A percentile compares a stretch with the other conserved stretches of the same genome.
Conservation (phyloP, 2,113 vertebrate genomes). For the Hystrix cristata region DNA sequence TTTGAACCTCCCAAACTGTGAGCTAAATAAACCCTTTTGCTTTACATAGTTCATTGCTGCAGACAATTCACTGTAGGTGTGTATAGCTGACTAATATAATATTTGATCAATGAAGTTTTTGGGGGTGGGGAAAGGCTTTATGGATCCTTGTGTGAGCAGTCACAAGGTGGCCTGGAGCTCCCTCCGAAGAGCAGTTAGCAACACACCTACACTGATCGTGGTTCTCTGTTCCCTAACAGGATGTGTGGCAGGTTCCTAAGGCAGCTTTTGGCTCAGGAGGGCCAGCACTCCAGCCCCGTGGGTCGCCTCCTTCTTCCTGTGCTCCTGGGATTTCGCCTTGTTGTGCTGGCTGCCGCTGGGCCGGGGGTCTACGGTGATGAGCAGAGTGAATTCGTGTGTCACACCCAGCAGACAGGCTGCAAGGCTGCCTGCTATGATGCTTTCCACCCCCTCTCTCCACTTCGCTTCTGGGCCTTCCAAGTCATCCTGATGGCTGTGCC, state of each 20-base stretch:
- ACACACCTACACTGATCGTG: not conserved
- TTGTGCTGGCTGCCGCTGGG: slow-evolving; percentile 69
- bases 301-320: slow-evolving; percentile 74
- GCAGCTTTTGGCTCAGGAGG: slow-evolving; percentile 58
- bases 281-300: slow-evolving; percentile 37
- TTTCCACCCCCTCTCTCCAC: slow-evolving; percentile 72
- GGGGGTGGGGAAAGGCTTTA: not conserved
- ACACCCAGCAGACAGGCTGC: slow-evolving; percentile 75
- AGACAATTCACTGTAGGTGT: not conserved
- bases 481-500: slow-evolving; percentile 72
- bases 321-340: slow-evolving; percentile 69
- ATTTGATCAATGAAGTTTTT: not conserved
- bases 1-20: not conserved
- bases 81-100: not conserved
- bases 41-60: not conserved
- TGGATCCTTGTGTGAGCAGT: not conserved
- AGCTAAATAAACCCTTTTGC: not conserved
- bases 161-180: not conserved
- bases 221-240: slow-evolving; percentile 13
- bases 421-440: slow-evolving; percentile 70
- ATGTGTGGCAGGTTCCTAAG: slow-evolving; percentile 75
- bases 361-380: slow-evolving; percentile 60
- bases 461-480: slow-evolving; percentile 81
- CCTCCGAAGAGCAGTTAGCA: not conserved
- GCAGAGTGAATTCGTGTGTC: slow-evolving; percentile 75